A percentile compares a stretch with the other conserved stretches of the same genome.
phyloP scores from a whole-genome alignment of 2,888 invertebrate species.

The Chrysomela aeneicollis region DNA sequence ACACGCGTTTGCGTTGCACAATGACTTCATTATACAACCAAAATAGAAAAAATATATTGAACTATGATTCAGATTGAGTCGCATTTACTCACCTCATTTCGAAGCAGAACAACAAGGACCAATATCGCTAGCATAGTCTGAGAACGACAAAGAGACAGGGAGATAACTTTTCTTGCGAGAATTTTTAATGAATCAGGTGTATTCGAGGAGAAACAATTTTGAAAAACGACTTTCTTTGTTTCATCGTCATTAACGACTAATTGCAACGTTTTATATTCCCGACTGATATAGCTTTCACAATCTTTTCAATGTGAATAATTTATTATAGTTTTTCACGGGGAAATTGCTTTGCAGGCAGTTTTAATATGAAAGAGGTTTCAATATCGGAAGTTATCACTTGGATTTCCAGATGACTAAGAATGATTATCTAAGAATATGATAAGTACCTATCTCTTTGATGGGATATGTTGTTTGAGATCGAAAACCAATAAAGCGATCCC shows the following conservation, averaged over 20 bases:
- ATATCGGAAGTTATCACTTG: slow-evolving; percentile 12
- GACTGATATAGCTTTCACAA: slow-evolving; percentile 59
- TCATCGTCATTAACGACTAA: slow-evolving; percentile 60
- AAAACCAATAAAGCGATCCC: too few relatives aligned
- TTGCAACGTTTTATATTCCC: slow-evolving; percentile 62
- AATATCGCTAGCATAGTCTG: slow-evolving; percentile 21
- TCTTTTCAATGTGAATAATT: slow-evolving; percentile 57
- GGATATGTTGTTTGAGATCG: too few relatives aligned
- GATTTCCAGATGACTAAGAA: slow-evolving; percentile 2
- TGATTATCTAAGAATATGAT: too few relatives aligned
- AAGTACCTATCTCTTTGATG: too few relatives aligned
- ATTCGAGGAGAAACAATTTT: slow-evolving; percentile 61
- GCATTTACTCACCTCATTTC: slow-evolving; percentile 41
- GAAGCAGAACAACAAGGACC: slow-evolving; percentile 40
- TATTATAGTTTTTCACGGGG: slow-evolving; percentile 51
- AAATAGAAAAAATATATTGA: not conserved
- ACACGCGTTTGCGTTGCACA: too few relatives aligned
- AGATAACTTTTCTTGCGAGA: slow-evolving; percentile 38
- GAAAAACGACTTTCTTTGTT: slow-evolving; percentile 63
- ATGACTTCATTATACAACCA: too few relatives aligned
- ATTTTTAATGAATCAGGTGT: slow-evolving; percentile 56
- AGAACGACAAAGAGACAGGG: slow-evolving; percentile 32
- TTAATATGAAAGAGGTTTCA: slow-evolving; percentile 32
- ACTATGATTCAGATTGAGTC: not conserved
- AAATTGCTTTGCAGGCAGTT: slow-evolving; percentile 39